phyloP scores from a whole-genome alignment of 1,140 invertebrate genomes.

The Diachasmimorpha longicaudata region DNA sequence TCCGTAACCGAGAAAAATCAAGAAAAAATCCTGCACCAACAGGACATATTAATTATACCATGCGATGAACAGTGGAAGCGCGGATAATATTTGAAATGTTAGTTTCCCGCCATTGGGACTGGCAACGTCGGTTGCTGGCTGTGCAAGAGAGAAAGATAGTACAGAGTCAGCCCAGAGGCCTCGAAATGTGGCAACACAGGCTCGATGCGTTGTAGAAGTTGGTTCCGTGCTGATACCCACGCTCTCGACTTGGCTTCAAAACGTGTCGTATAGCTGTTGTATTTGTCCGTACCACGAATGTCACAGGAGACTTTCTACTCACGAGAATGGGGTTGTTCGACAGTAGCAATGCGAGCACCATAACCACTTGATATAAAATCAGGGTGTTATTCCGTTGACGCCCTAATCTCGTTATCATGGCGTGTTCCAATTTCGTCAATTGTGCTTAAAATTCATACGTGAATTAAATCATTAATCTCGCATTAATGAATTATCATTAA shows the following conservation, averaged over 20 bases:
- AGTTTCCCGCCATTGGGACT: conserved; percentile 59
- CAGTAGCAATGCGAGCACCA: conserved; percentile 9
- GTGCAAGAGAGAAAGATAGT: conserved; percentile 28
- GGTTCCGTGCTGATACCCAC: conserved; percentile 65
- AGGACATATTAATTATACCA: no score
- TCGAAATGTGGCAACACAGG: conserved; percentile 60
- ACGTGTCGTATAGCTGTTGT: conserved; percentile 29
- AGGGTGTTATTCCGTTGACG: conserved; percentile 13
- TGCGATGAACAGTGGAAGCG: no score
- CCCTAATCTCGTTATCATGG: conserved; percentile 1
- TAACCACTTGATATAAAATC: background rate
- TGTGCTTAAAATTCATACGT: background rate
- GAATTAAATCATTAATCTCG: background rate
- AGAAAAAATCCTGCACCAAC: no score
- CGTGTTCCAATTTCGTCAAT: conserved; percentile 11
- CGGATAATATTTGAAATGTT: conserved; percentile 52
- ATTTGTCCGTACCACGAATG: conserved; percentile 39
- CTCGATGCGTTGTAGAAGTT: conserved; percentile 55
- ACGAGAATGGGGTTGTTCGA: conserved; percentile 55
- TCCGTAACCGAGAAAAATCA: background rate
- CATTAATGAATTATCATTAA: background rate
- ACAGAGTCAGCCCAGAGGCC: conserved; percentile 37
- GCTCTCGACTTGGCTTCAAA: conserved; percentile 49
- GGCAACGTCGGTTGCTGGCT: conserved; percentile 40
- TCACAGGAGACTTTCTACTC: conserved; percentile 59